phyloP scores from a whole-genome alignment of 2,797 vertebrate species.

The Coranthus polyacanthus region DNA sequence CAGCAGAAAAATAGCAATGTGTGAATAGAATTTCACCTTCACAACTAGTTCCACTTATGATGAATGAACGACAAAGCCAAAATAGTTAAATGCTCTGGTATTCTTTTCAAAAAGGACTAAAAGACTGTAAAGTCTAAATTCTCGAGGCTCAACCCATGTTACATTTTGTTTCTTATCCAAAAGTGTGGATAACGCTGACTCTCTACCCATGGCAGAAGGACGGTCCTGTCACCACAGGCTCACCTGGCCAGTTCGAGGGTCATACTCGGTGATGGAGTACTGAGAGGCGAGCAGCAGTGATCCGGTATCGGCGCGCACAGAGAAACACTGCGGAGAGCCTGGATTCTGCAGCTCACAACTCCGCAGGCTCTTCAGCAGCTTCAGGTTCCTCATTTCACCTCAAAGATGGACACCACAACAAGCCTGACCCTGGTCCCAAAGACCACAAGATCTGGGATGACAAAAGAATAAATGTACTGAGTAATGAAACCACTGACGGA shows the following conservation, averaged over 20 bases:
- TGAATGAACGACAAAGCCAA: background rate
- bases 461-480: too few relatives aligned
- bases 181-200: background rate
- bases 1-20: background rate
- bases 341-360: constrained; percentile 71
- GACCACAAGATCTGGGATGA: too few relatives aligned
- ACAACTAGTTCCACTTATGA: background rate
- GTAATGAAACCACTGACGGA: too few relatives aligned
- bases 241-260: constrained; percentile 85
- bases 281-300: constrained; percentile 87
- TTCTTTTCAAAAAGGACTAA: background rate
- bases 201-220: background rate
- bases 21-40: background rate
- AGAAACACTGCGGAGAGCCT: constrained; percentile 86
- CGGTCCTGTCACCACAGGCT: background rate
- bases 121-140: too few relatives aligned
- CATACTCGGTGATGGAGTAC: constrained; percentile 86
- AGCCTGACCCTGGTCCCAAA: too few relatives aligned
- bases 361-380: constrained; percentile 83
- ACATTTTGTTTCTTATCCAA: background rate
- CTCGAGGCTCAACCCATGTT: background rate
- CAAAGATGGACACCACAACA: constrained; percentile 2
- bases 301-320: constrained; percentile 81
- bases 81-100: too few relatives aligned
- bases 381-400: constrained; percentile 91